Conservation (phyloP, 2,113 vertebrate species). For the Pseudorectes ferrugineus region DNA sequence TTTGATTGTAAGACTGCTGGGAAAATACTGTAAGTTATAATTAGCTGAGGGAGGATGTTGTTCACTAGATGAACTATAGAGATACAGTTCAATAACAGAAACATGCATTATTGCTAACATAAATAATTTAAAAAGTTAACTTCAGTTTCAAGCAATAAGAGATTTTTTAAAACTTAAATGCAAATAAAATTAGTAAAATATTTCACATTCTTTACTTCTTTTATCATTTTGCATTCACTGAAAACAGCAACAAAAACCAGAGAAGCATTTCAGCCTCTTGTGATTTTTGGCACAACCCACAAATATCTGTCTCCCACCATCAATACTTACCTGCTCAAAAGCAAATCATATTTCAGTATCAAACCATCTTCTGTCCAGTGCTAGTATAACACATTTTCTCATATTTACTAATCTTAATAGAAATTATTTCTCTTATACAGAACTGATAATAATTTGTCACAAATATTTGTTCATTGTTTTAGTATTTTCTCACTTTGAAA, state of each 20-base stretch:
- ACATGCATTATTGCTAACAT: conserved; percentile 74
- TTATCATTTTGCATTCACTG: neutral
- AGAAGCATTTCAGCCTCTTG: neutral
- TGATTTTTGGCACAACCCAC: neutral
- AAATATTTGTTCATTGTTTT: conserved; percentile 84
- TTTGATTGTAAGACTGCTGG: conserved; percentile 85
- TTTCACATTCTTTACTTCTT: conserved; percentile 24
- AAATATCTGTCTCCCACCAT: neutral
- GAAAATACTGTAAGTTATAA: conserved; percentile 81
- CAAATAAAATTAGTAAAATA: conserved; percentile 64
- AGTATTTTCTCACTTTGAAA: conserved; percentile 66
- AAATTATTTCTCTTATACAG: conserved; percentile 78
- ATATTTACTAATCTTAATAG: conserved; percentile 68
- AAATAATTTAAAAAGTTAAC: conserved; percentile 79
- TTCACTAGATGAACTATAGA: conserved; percentile 66
- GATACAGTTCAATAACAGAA: conserved; percentile 72
- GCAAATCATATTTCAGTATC: neutral
- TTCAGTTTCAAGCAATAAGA: conserved; percentile 64
- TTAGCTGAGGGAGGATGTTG: conserved; percentile 77
- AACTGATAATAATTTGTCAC: conserved; percentile 79
- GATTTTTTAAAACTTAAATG: conserved; percentile 66
- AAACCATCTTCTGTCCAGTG: neutral
- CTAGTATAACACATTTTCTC: conserved; percentile 61
- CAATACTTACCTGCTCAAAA: neutral
- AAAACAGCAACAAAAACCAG: neutral